Conservation (phyloP, 2,113 vertebrate genomes). For the Poicephalus gulielmi region DNA sequence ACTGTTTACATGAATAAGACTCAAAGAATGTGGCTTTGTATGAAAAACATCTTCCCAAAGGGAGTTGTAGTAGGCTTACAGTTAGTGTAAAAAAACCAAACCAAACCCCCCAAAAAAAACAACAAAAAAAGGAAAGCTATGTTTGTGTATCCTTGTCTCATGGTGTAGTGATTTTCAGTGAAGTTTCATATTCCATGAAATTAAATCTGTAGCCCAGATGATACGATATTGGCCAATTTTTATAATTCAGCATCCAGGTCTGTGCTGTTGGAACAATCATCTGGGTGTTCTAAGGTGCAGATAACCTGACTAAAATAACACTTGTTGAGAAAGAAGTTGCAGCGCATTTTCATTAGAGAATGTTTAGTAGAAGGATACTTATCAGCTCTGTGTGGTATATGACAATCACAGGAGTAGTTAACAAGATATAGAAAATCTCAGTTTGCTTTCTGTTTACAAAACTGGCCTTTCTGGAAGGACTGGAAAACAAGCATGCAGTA, state of each 20-base stretch:
- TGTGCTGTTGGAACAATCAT: conserved; percentile 58
- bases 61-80: background rate
- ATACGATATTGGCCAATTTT: conserved; percentile 39
- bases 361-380: background rate
- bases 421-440: conserved; percentile 23
- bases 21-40: background rate
- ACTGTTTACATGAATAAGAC: background rate
- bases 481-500: background rate
- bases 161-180: background rate
- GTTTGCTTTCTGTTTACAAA: conserved; percentile 1
- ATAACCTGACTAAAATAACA: background rate
- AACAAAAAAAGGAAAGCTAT: background rate
- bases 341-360: background rate
- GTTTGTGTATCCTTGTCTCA: background rate
- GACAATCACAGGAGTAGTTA: background rate
- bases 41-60: conserved; percentile 6
- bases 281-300: conserved; percentile 40
- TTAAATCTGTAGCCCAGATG: conserved; percentile 45
- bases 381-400: background rate
- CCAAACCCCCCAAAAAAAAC: background rate
- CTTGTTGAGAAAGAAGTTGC: background rate
- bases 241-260: background rate
- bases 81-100: background rate
- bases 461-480: background rate
- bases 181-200: conserved; percentile 45